Conservation (phyloP, 2,797 vertebrate genomes). For the Sebastiscus tertius region DNA sequence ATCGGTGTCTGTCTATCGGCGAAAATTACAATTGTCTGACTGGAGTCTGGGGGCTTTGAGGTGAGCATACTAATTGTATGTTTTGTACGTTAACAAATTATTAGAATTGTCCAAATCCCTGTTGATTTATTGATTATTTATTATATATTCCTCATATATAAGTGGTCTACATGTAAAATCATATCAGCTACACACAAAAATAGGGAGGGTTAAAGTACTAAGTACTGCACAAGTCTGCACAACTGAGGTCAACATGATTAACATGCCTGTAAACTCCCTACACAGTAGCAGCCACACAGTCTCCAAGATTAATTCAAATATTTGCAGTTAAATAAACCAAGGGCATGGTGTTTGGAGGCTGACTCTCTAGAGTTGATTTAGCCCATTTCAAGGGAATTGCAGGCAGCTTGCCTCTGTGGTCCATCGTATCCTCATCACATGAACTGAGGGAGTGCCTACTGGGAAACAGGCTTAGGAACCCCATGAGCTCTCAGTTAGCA, state of each 20-base stretch:
- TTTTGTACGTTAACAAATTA: neutral
- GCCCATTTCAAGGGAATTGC: conserved; percentile 34
- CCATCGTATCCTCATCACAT: conserved; percentile 53
- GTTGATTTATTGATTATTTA: neutral
- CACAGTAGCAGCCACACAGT: neutral
- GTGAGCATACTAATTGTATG: neutral
- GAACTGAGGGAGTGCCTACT: conserved; percentile 30
- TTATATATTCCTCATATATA: neutral
- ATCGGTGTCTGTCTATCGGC: too few species aligned
- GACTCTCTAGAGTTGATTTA: conserved; percentile 46
- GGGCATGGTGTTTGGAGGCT: conserved; percentile 36
- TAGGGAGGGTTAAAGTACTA: neutral
- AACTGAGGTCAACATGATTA: conserved; percentile 22
- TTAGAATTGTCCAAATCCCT: neutral
- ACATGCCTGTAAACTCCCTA: conserved; percentile 6
- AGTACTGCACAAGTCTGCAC: conserved; percentile 11
- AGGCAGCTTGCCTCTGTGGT: conserved; percentile 35
- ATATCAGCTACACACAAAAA: neutral
- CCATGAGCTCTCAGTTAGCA: conserved; percentile 50
- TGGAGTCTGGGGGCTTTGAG: neutral
- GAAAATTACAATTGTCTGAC: neutral
- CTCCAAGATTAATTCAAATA: conserved; percentile 31
- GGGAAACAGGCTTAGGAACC: conserved; percentile 57
- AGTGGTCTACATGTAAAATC: neutral
- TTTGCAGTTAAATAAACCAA: conserved; percentile 50